Conservation (phyloP, 2,888 invertebrate genomes). For the Cinara cedri region DNA sequence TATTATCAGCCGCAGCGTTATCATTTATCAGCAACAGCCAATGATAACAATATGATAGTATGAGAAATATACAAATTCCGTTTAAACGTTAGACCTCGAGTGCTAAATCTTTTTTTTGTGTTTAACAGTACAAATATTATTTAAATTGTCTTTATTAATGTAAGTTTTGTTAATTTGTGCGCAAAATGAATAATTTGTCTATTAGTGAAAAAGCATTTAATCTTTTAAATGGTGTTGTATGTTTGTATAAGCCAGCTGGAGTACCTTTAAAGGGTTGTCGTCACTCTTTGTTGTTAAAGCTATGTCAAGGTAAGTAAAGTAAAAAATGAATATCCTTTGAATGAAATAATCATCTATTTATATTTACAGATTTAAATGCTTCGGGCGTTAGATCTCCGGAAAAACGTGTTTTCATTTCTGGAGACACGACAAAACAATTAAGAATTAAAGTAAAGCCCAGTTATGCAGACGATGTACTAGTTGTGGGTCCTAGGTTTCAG, state of each 20-base stretch:
- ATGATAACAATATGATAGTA: no score
- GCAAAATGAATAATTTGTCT: slow-evolving; percentile 17
- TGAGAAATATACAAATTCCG: no score
- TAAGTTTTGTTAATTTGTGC: no score
- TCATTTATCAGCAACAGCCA: no score
- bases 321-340: not conserved
- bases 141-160: no score
- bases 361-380: slow-evolving; percentile 72
- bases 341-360: slow-evolving; percentile 2
- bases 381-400: slow-evolving; percentile 70
- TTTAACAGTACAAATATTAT: no score
- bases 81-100: no score
- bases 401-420: slow-evolving; percentile 70
- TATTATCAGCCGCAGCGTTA: no score
- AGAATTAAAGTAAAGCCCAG: slow-evolving; percentile 70
- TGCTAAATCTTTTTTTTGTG: no score
- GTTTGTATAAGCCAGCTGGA: slow-evolving; percentile 78
- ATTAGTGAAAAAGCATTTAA: slow-evolving; percentile 67
- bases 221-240: slow-evolving; percentile 75
- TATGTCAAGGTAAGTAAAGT: slow-evolving; percentile 71
- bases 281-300: slow-evolving; percentile 68
- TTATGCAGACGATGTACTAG: slow-evolving; percentile 76
- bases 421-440: slow-evolving; percentile 69
- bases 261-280: slow-evolving; percentile 67
- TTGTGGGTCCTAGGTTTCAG: slow-evolving; percentile 78